Conservation (phyloP, 2,797 vertebrate species). For the Oreochromis mossambicus region DNA sequence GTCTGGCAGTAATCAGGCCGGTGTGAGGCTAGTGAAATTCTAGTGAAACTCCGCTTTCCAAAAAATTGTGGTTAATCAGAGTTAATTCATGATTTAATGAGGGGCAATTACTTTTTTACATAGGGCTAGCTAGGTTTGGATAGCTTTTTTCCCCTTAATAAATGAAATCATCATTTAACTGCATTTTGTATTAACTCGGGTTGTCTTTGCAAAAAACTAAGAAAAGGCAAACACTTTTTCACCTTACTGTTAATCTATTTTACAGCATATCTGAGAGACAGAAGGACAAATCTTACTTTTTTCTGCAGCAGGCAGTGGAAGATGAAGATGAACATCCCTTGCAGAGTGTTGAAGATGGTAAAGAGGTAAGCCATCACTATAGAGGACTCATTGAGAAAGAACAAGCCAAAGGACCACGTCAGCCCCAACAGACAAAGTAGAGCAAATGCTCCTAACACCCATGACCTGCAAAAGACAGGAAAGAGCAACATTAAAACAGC, state of each 20-base stretch:
- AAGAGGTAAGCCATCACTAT: constrained; percentile 99
- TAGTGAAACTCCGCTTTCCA: neutral
- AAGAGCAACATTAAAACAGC: neutral
- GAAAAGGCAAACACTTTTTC: neutral
- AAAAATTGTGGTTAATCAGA: neutral
- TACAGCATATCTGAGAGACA: neutral
- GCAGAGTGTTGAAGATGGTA: constrained; percentile 97
- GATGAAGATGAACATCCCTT: constrained; percentile 99
- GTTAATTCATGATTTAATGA: neutral
- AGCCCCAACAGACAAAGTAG: constrained; percentile 93
- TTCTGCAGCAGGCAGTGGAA: constrained; percentile 98
- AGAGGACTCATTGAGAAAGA: constrained; percentile 93
- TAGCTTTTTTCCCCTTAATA: neutral
- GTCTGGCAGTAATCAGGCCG: neutral
- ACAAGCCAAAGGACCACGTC: constrained; percentile 95
- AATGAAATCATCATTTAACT: neutral
- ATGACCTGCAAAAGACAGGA: constrained; percentile 81
- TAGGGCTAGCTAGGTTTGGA: neutral
- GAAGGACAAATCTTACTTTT: constrained; percentile 80
- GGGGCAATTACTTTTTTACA: neutral
- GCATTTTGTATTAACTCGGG: neutral
- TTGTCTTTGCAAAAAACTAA: neutral
- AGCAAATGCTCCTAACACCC: constrained; percentile 94
- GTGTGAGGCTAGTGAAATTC: too few species aligned
- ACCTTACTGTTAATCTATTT: neutral